Base-by-base conservation (phyloP, 1,140 invertebrate genomes). In the Panagrolaimus sp. region DNA sequence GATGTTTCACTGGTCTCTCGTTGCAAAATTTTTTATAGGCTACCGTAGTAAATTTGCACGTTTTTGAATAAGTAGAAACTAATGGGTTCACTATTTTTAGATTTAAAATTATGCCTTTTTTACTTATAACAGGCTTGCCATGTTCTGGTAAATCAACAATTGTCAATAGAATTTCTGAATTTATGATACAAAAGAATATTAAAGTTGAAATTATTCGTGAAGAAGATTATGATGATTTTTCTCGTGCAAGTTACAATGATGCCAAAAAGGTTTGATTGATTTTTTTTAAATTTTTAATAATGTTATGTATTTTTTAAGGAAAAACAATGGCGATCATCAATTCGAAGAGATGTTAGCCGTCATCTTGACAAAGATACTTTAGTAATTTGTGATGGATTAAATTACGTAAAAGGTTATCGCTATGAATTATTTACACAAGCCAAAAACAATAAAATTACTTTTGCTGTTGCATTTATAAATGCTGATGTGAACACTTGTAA, bases 311-410 rank as follows among this genome's bases (percentile, higher is more conserved):
- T 8, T 26, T 21, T 58, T 12, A 5, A 58, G 52, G 52, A 58
- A 17, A 58, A 58, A 58, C 52, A 58, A 58, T 58, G 52, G 52
- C 52, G 52, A 21, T 21, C 52, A 12, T 58, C 52, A 12, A 58
- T 58, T 21, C 52, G 52, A 4, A 21, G 52, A 8, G 52, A 58
- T 28, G 28, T 28, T 0, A 28, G 52, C 10, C 52, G 52, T 6
- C 15, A 26, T 28, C 12, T 58, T 58, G 21, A 21, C 17, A 58
- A 58, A 26, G 52, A 58, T 12, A 26, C 52, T 12, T 21, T 58
- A 26, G 21, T 58, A 21, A 58, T 58, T 28, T 10, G 21, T 58
- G 52, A 58, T 21, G 52, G 21, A 21, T 21, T 58, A 10, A 58
- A 58, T 58, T 58, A 58, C 17, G 52, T 58, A 12, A 58, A 58